These are phyloP conservation scores for Pseudolaguvia tuberculata DNA, from an alignment of 2,113 vertebrate species.

Conservation along the genomic window DNA sequence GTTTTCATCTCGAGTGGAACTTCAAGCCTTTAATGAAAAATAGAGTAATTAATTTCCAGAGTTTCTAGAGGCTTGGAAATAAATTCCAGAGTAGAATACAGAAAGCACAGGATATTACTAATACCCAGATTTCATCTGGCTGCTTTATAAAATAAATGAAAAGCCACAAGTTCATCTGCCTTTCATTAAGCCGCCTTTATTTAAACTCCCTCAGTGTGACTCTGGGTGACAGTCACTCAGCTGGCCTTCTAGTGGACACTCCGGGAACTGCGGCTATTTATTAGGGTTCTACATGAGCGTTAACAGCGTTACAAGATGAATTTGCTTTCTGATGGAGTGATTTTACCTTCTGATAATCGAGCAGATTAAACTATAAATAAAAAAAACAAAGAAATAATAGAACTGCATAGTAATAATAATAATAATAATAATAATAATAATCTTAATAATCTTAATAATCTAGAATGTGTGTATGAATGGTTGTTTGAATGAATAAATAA, in stretches of 20 bases:
- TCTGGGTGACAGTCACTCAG: background rate
- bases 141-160: background rate
- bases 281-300: background rate
- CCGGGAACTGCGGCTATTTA: background rate
- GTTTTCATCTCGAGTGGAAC: constrained; percentile 36
- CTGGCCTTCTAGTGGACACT: constrained; percentile 42
- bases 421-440: no score
- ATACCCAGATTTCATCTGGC: background rate
- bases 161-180: constrained; percentile 1
- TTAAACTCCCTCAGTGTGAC: constrained; percentile 10
- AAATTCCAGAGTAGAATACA: background rate
- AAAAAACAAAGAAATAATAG: no score
- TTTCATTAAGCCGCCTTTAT: background rate
- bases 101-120: constrained; percentile 1
- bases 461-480: no score
- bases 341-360: background rate
- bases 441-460: background rate
- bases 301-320: background rate
- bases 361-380: background rate
- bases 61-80: constrained; percentile 15
- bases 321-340: no score
- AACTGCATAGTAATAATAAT: no score
- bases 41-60: constrained; percentile 42
- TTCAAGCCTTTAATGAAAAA: constrained; percentile 32
- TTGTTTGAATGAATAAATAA: no score